A percentile compares a stretch with the other conserved stretches of the same genome.
phyloP scores from a whole-genome alignment of 2,113 vertebrate genomes.

The Entelurus aequoreus region DNA sequence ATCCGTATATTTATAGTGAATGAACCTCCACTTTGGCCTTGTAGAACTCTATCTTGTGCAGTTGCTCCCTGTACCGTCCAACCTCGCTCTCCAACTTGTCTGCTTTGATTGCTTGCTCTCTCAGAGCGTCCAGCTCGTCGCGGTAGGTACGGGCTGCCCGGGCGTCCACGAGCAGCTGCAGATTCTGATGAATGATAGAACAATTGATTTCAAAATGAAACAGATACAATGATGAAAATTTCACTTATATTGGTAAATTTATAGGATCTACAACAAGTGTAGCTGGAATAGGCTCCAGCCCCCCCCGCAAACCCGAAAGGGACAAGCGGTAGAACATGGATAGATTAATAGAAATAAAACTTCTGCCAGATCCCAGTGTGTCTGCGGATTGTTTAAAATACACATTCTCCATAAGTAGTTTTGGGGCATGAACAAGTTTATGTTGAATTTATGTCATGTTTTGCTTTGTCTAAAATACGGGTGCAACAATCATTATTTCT shows the following conservation, averaged over 20 bases:
- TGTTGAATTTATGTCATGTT: neutral
- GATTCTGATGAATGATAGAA: slow-evolving; percentile 73
- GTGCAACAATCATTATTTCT: too few species aligned
- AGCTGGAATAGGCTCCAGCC: too few species aligned
- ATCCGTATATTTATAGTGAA: neutral
- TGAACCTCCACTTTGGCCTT: slow-evolving; percentile 92
- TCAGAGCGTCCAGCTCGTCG: slow-evolving; percentile 89
- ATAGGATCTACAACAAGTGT: too few species aligned
- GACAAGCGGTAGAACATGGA: too few species aligned
- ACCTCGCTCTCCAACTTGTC: slow-evolving; percentile 98
- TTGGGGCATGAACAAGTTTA: neutral
- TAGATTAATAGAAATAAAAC: neutral
- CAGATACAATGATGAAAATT: neutral
- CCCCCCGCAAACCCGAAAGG: too few species aligned
- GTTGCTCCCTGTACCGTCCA: slow-evolving; percentile 87
- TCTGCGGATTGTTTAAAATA: neutral
- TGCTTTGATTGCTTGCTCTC: slow-evolving; percentile 89
- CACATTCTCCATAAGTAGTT: neutral
- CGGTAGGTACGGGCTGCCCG: slow-evolving; percentile 90
- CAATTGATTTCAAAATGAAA: neutral
- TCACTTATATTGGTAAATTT: neutral
- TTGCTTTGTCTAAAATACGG: neutral
- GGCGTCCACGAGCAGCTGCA: slow-evolving; percentile 86
- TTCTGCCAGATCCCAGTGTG: neutral
- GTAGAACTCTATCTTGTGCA: slow-evolving; percentile 97